Conservation (phyloP, 1,140 invertebrate genomes). For the Metaphire vulgaris region DNA sequence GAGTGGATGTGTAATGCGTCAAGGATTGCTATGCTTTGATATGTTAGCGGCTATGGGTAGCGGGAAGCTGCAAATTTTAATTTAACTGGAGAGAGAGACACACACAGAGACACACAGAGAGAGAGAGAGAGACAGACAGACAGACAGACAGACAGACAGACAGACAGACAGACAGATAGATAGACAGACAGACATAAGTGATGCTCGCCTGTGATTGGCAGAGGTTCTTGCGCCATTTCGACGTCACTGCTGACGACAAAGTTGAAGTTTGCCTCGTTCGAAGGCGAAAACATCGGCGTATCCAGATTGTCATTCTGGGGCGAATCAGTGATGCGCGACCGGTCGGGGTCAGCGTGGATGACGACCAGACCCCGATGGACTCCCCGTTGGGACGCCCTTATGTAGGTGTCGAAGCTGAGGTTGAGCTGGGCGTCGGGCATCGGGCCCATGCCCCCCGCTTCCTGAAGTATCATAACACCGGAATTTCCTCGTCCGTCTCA, state of each 20-base stretch:
- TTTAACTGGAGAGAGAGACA: neutral
- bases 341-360: neutral
- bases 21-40: no score
- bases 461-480: neutral
- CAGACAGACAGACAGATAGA: neutral
- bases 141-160: neutral
- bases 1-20: no score
- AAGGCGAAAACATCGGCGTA: neutral
- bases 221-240: neutral
- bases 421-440: neutral
- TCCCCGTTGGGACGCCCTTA: neutral
- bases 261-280: neutral
- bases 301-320: slow-evolving; percentile 1
- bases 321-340: neutral
- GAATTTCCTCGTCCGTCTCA: no score
- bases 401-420: neutral
- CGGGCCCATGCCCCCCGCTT: neutral
- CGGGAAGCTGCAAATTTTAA: no score
- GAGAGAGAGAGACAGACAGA: neutral
- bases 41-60: no score
- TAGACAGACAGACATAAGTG: neutral
- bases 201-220: neutral
- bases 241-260: neutral
- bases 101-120: neutral
- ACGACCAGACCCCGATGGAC: neutral